Base-by-base conservation (phyloP, 2,888 invertebrate species). In the Synergus itoensis region DNA sequence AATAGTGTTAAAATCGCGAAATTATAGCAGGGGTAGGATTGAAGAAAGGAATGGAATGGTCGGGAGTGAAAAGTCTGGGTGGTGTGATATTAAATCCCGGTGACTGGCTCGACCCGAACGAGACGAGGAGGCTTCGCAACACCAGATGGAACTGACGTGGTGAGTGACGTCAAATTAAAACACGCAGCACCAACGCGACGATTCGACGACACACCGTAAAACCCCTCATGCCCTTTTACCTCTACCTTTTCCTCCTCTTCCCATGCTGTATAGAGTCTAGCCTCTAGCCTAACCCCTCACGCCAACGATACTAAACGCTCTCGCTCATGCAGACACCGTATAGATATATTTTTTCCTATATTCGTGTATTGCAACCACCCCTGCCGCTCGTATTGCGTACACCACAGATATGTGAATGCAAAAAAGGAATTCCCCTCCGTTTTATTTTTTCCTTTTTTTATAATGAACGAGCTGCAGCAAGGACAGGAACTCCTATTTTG, bases 111-210 rank as follows among this genome's bases (percentile, higher is more conserved):
- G 87, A 88, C 86, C 87, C 85, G 88, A 88, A 86, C 88, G 86
- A 85, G 87, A 81, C 85, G 86, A 86, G 87, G 87, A 86, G 86
- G 81, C 87, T 82, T 87, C 87, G 87, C 87, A 88, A 89, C 89
- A 88, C 89, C 91, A 90, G 90, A 90, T 91, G 91, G 89, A 89
- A 89, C 89, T 90, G 91, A 90, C 91, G 87, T 86, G 88, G 88
- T 88, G 91, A 91, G 90, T 90, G 91, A 90, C 91, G 89, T 90
- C 89, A 90, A 91, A 90, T 91, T 90, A 91, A 91, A 91, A 91
- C 90, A 90, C 90, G 86, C 88, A 84, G 89, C 87, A 87, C 86
- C 87, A 87, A 89, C 79, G 80, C 90, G 89, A 89, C 88, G 89
- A 90, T 89, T 90, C 89, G 88, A 87, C 88, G 88, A 90, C 89